Base-by-base conservation (phyloP, 2,888 invertebrate genomes). In the Hypercompe scribonia region DNA sequence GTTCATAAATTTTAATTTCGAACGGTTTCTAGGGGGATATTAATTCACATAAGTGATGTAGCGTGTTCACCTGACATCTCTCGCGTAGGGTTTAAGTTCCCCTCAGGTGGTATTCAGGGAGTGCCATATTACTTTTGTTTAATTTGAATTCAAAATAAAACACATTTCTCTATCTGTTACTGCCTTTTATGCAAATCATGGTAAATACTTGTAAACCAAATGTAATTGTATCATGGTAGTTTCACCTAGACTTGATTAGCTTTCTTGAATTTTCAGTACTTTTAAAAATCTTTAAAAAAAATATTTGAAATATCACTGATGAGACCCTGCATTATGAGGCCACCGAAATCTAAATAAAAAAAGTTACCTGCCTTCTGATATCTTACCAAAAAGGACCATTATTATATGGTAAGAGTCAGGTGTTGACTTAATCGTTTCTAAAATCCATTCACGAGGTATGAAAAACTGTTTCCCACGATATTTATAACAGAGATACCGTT, bases 381-480 rank as follows among this genome's bases (percentile, higher is more conserved):
- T 73, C 78, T 76, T 81, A 79, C 74, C 66, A 89, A 88, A 90
- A 90, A 88, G 87, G 84, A 81, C 73, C 81, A 81, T 80, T 85
- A 67, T 87, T 86, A 84, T 84, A 80, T 83, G 79, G 84, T 82
- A 84, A 76, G 78, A 81, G 90, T 91, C 91, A 92, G 93, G 92
- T 92, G 93, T 89, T 87, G 88, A 89, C 88, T 90, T 90, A 90
- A 92, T 91, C 88, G 88, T 79, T 78, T 84, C 78, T 68, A 63
- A 83, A 80, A 77, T 81, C 81, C 77, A 87, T 89, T 89, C 88
- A 89, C 83, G 82, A 82, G 84, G 83, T 84, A 78, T 82, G 83
- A 84, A 84, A 88, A 84, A 83, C 86, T 77, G 81, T 87, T 94
- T 94, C 94, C 91, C 94, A 95, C 94, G 93, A 77, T 88, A 81